phyloP scores from a whole-genome alignment of 2,797 vertebrate genomes.

The Labeo calbasu region DNA sequence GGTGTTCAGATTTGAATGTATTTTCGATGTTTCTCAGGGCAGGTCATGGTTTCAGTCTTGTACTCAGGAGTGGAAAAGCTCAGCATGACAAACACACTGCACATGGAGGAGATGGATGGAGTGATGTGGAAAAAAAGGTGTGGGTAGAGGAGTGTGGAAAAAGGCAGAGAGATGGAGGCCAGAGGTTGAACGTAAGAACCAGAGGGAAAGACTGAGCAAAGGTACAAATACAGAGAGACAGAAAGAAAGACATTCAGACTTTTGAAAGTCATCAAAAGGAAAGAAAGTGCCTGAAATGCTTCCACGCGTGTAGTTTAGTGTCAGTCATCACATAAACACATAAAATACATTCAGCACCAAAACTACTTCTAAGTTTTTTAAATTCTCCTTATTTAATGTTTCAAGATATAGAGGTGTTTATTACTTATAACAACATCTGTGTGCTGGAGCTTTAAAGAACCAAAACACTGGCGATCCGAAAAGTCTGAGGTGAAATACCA shows the following conservation, averaged over 20 bases:
- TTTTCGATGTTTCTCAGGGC: not conserved
- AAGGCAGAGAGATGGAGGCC: not conserved
- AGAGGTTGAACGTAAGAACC: not conserved
- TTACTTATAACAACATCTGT: not conserved
- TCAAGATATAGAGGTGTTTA: not conserved
- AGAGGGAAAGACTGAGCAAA: not conserved
- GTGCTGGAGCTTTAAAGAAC: not conserved
- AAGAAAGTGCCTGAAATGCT: conserved; percentile 41
- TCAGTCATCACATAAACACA: not conserved
- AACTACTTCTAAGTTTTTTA: not conserved
- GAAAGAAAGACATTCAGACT: conserved; percentile 17
- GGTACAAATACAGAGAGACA: conserved; percentile 60
- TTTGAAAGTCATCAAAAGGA: conserved; percentile 10
- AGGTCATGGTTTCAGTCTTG: not conserved
- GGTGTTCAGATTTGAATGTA: not conserved
- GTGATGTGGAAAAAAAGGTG: conserved; percentile 55
- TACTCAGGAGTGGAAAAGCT: conserved; percentile 1
- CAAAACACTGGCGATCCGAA: not conserved
- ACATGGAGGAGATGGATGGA: conserved; percentile 15
- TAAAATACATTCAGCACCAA: not conserved
- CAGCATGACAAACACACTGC: conserved; percentile 46
- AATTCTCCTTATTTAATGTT: no score
- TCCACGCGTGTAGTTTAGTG: not conserved
- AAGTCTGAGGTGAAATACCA: not conserved
- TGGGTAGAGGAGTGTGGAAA: conserved; percentile 8